Conservation (phyloP, 2,797 vertebrate species). For the Micrastur ruficollis region DNA sequence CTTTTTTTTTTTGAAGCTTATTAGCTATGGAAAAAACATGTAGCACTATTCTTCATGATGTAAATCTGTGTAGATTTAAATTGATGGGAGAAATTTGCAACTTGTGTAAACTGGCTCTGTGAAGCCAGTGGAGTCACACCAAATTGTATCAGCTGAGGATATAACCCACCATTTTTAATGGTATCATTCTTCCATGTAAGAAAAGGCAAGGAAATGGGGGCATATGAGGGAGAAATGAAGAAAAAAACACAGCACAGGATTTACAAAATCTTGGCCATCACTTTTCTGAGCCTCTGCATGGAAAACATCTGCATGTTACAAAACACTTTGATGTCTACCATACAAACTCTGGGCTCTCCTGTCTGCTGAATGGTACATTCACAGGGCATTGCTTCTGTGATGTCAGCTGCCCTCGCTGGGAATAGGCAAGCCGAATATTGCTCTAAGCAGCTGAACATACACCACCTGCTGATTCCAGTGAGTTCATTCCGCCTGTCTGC, state of each 20-base stretch:
- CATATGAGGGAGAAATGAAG: not conserved
- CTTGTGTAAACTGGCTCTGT: conserved; percentile 18
- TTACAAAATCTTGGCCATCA: not conserved
- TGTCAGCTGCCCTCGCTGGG: not conserved
- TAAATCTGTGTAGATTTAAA: conserved; percentile 23
- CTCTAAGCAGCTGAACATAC: conserved; percentile 9
- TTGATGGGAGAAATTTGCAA: not conserved
- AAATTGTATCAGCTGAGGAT: not conserved
- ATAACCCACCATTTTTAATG: not conserved
- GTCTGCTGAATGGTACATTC: not conserved
- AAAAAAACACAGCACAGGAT: not conserved
- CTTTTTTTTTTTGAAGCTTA: not conserved
- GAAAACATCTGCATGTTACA: conserved; percentile 26
- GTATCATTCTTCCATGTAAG: not conserved
- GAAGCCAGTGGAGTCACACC: not conserved
- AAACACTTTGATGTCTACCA: not conserved
- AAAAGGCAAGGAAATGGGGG: not conserved
- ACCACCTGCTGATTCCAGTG: conserved; percentile 24
- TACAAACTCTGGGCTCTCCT: not conserved
- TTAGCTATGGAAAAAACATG: not conserved
- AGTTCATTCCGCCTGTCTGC: conserved; percentile 3
- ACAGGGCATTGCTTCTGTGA: not conserved
- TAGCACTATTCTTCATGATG: not conserved
- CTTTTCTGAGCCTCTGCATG: not conserved
- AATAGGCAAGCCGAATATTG: not conserved